Conservation (phyloP, 2,113 vertebrate species). For the Lepus americanus region DNA sequence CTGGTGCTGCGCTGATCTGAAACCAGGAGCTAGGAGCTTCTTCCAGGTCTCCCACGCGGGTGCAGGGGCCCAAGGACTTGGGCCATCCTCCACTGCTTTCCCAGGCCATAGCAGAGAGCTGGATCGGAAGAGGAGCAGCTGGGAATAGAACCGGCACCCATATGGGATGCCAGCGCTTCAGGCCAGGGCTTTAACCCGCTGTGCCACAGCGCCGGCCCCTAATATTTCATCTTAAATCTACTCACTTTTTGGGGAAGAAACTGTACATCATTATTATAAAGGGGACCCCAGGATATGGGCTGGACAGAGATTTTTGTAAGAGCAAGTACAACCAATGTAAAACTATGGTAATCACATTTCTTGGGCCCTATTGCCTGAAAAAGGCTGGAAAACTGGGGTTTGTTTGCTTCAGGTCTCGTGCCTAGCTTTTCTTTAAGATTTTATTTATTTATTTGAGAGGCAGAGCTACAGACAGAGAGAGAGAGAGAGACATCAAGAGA, state of each 20-base stretch:
- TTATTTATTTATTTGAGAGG: no score
- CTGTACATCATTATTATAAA: not conserved
- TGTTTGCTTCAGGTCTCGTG: not conserved
- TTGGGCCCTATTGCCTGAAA: not conserved
- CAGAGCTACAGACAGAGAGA: no score
- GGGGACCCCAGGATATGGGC: no score
- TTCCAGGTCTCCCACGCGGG: no score
- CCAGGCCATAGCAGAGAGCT: no score
- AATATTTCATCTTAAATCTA: not conserved
- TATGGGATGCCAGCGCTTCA: not conserved
- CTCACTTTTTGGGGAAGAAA: not conserved
- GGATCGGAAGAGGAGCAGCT: no score
- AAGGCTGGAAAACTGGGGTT: not conserved
- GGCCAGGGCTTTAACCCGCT: not conserved
- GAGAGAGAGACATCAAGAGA: no score
- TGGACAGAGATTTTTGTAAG: constrained; percentile 26
- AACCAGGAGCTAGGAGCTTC: no score
- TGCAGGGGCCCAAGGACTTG: no score
- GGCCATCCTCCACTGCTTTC: no score
- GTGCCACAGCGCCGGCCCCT: not conserved
- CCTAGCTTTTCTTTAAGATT: not conserved
- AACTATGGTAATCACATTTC: not conserved
- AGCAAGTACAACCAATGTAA: not conserved
- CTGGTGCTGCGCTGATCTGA: no score
- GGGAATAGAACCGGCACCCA: no score